Conservation (phyloP, 2,888 invertebrate genomes). For the Catotricha subobsoleta region DNA sequence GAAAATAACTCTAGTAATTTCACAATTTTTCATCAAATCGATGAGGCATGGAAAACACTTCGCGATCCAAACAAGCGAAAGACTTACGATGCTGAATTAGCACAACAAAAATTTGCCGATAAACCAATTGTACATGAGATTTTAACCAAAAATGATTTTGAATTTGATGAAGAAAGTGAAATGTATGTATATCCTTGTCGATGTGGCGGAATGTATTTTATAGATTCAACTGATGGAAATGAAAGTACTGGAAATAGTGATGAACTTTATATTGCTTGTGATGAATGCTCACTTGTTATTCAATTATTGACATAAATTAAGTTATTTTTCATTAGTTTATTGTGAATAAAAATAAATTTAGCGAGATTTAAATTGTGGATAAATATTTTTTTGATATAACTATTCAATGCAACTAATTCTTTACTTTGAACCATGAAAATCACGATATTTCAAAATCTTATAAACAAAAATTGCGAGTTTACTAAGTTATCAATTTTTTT, state of each 20-base stretch:
- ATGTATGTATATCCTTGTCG: conserved; percentile 41
- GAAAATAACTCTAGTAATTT: background rate
- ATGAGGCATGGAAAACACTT: conserved; percentile 53
- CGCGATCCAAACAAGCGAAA: conserved; percentile 40
- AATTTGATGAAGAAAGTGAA: conserved; percentile 23
- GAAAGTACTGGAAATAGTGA: conserved; percentile 11
- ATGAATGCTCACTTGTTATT: conserved; percentile 57
- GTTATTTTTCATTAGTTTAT: too few species aligned
- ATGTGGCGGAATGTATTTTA: conserved; percentile 39
- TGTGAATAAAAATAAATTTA: too few species aligned
- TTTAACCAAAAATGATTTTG: conserved; percentile 34
- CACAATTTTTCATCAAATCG: conserved; percentile 34
- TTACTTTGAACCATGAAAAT: too few species aligned
- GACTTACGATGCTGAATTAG: conserved; percentile 44
- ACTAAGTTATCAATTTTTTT: too few species aligned
- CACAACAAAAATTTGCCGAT: conserved; percentile 37
- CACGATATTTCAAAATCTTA: too few species aligned
- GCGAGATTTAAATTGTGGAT: too few species aligned
- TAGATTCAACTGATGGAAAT: background rate
- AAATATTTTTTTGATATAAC: too few species aligned
- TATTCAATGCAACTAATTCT: too few species aligned
- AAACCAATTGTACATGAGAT: conserved; percentile 41
- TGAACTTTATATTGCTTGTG: conserved; percentile 42
- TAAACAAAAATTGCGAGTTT: too few species aligned
- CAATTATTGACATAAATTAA: too few species aligned